These are phyloP conservation scores for Pimephales promelas DNA, from an alignment of 2,113 vertebrate species.

Conservation along the genomic window DNA sequence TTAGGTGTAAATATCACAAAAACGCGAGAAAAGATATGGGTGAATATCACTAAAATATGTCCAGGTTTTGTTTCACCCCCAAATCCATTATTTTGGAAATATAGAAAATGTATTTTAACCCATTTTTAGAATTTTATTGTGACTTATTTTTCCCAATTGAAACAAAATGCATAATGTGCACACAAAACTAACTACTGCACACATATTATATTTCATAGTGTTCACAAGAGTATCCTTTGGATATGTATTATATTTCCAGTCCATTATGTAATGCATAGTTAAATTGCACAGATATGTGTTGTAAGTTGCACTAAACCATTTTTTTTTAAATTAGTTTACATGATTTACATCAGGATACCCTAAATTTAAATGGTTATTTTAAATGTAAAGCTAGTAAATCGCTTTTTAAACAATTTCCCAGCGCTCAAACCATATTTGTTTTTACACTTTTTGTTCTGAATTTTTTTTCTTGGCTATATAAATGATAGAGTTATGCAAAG, in stretches of 20 bases:
- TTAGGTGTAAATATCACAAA: slow-evolving; percentile 57
- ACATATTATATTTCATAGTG: not conserved
- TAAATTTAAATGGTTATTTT: too few relatives aligned
- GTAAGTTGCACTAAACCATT: not conserved
- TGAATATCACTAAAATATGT: not conserved
- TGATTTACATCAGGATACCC: not conserved
- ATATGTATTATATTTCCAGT: not conserved
- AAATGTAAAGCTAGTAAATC: not conserved
- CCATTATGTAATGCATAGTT: not conserved
- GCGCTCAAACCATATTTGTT: not conserved
- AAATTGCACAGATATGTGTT: not conserved
- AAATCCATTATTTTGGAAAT: too few relatives aligned
- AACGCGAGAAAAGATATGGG: not conserved
- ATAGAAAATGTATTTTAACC: not conserved
- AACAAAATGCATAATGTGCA: not conserved
- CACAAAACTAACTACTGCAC: not conserved
- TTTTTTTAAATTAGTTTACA: not conserved
- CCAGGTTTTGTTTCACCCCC: not conserved
- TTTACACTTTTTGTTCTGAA: not conserved
- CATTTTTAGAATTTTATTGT: not conserved
- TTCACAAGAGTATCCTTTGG: not conserved
- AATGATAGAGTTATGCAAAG: too few relatives aligned
- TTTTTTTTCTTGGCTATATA: too few relatives aligned
- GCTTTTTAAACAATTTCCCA: not conserved
- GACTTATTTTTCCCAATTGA: not conserved